Evolutionary conservation across 1,140 invertebrate species (phyloP).

Genomic region (Drosophila biarmipes): DNA sequence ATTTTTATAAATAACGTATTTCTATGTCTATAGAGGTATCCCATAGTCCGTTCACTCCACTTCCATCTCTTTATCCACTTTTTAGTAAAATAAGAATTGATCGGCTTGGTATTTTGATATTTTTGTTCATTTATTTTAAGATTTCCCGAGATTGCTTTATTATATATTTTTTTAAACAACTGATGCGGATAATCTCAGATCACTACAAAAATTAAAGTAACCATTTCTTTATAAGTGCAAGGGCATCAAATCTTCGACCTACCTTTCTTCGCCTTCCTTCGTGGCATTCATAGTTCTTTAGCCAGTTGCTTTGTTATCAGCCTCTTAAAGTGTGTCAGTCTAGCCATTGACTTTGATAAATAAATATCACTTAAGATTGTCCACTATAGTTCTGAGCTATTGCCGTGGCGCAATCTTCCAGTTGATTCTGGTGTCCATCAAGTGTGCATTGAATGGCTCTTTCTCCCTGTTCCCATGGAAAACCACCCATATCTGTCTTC

Average conservation of each 20-base stretch:
- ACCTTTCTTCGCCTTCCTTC: not conserved
- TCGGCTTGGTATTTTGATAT: too few relatives aligned
- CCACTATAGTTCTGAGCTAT: conserved; percentile 7
- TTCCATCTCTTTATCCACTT: too few relatives aligned
- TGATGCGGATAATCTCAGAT: too few relatives aligned
- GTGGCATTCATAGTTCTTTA: conserved; percentile 3
- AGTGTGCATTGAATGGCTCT: not conserved
- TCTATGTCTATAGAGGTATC: too few relatives aligned
- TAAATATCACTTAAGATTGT: conserved; percentile 34
- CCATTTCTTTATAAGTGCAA: not conserved
- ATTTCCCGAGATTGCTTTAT: too few relatives aligned
- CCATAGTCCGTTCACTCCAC: too few relatives aligned
- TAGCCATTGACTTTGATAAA: conserved; percentile 50
- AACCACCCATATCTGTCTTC: not conserved
- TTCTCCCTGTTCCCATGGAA: too few relatives aligned
- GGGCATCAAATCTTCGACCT: not conserved
- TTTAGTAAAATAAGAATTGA: too few relatives aligned
- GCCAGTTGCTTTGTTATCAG: conserved; percentile 20
- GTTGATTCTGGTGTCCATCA: conserved; percentile 7
- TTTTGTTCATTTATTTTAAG: too few relatives aligned
- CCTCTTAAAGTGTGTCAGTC: conserved; percentile 16
- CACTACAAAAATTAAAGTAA: too few relatives aligned
- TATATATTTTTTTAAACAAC: too few relatives aligned
- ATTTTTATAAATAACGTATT: too few relatives aligned
- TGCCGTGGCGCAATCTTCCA: conserved; percentile 12